Conservation (phyloP, 1,140 invertebrate genomes). For the Caenorhabditis remanei region DNA sequence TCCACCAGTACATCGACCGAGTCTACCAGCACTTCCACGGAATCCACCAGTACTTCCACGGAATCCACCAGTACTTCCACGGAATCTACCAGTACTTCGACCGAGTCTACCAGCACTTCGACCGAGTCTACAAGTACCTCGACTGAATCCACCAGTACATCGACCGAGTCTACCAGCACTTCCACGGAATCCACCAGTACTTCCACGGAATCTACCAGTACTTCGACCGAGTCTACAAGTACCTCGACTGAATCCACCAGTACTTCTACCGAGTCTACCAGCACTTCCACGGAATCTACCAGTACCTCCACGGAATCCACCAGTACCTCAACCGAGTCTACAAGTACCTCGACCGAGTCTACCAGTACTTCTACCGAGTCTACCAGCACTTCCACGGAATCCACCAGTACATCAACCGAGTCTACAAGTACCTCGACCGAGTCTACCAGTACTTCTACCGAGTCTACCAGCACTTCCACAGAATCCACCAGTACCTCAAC, state of each 20-base stretch:
- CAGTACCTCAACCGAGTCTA: constrained; percentile 5
- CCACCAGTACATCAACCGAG: background rate
- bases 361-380: constrained; percentile 8
- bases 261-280: background rate
- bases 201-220: background rate
- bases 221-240: background rate
- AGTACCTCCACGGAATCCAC: background rate
- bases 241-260: background rate
- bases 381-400: background rate
- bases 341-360: background rate
- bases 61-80: background rate
- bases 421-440: background rate
- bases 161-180: background rate
- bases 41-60: background rate
- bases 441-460: background rate
- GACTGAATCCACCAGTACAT: background rate
- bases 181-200: constrained; percentile 1
- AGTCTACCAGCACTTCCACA: background rate
- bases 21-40: background rate
- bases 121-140: constrained; percentile 1
- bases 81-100: background rate
- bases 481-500: constrained; percentile 7
- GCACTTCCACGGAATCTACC: background rate
- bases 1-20: background rate
- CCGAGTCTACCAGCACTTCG: background rate